phyloP scores from a whole-genome alignment of 2,113 vertebrate genomes.

The Actenoides hombroni region DNA sequence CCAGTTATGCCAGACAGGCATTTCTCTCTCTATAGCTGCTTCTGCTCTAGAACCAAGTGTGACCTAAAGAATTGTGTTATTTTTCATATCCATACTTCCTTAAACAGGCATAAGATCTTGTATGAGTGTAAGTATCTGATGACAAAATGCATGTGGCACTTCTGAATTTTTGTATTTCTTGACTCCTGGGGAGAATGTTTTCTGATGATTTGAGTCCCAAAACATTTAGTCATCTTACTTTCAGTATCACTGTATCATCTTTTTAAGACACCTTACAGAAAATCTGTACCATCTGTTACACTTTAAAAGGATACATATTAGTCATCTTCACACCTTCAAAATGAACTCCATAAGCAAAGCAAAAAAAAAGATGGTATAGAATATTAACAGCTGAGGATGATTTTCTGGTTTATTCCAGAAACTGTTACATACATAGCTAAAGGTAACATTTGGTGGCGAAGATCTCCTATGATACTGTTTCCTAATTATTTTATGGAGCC shows the following conservation, averaged over 20 bases:
- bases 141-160: background rate
- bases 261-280: slow-evolving; percentile 9
- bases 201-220: background rate
- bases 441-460: background rate
- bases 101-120: background rate
- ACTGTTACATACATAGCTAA: background rate
- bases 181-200: background rate
- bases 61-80: background rate
- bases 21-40: background rate
- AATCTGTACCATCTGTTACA: slow-evolving; percentile 8
- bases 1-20: background rate
- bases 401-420: background rate
- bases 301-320: background rate
- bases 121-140: background rate
- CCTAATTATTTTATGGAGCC: background rate
- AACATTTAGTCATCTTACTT: slow-evolving; percentile 1
- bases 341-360: background rate
- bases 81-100: background rate
- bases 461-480: background rate
- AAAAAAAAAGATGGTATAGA: background rate
- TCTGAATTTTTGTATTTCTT: background rate
- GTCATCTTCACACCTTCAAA: slow-evolving; percentile 4
- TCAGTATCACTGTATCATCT: background rate
- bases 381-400: background rate
- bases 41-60: background rate